phyloP scores from a whole-genome alignment of 2,113 vertebrate genomes.

The Parotia lawesii region DNA sequence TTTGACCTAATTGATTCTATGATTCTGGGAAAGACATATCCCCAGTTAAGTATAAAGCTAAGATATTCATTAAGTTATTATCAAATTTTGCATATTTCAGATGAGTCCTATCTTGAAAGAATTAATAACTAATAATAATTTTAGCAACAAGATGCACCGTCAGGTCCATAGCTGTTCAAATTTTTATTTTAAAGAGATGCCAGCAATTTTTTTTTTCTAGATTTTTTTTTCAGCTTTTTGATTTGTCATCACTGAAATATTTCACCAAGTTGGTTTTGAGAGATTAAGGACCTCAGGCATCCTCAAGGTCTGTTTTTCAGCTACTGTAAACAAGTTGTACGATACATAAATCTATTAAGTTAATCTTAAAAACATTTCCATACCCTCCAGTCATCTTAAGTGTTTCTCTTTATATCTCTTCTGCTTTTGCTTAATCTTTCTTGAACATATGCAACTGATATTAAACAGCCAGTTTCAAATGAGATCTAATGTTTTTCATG shows the following conservation, averaged over 20 bases:
- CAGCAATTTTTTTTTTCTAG: not conserved
- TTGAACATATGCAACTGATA: not conserved
- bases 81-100: not conserved
- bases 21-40: not conserved
- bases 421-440: not conserved
- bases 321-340: not conserved
- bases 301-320: not conserved
- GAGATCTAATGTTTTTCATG: not conserved
- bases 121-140: not conserved
- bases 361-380: not conserved
- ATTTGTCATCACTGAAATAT: not conserved
- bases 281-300: not conserved
- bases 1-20: not conserved
- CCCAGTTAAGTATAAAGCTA: not conserved
- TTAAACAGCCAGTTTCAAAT: not conserved
- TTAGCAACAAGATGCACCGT: not conserved
- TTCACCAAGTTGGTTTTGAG: not conserved
- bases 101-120: not conserved
- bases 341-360: not conserved
- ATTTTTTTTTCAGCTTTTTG: not conserved
- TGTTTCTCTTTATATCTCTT: not conserved
- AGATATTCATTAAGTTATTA: not conserved
- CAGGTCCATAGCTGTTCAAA: no score
- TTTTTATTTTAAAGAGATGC: not conserved
- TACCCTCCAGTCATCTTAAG: not conserved